Conservation (phyloP, 2,888 invertebrate genomes). For the Spodoptera picta region DNA sequence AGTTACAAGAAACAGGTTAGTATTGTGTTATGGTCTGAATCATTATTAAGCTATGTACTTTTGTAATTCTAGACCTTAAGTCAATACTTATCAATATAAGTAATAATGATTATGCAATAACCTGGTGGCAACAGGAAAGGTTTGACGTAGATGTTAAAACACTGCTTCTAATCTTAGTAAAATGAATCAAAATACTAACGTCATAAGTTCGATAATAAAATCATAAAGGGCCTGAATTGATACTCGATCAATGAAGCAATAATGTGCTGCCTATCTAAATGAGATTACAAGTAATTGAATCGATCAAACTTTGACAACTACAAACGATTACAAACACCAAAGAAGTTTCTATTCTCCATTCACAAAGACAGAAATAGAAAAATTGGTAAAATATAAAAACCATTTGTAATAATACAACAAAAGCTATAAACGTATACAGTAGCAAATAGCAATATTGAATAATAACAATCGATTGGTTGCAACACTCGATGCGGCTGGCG, state of each 20-base stretch:
- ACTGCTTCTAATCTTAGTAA: too few relatives aligned
- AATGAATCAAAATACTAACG: too few relatives aligned
- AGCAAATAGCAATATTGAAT: slow-evolving; percentile 53
- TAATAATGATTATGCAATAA: slow-evolving; percentile 6
- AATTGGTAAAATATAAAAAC: background rate
- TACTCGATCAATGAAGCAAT: too few relatives aligned
- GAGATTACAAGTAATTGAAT: background rate
- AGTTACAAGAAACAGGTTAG: slow-evolving; percentile 37
- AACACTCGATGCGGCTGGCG: slow-evolving; percentile 51
- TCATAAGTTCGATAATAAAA: too few relatives aligned
- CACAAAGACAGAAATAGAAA: too few relatives aligned
- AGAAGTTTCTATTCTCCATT: too few relatives aligned
- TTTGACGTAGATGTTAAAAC: too few relatives aligned
- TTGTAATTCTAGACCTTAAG: slow-evolving; percentile 26
- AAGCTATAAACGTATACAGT: slow-evolving; percentile 43
- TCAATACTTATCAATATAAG: too few relatives aligned
- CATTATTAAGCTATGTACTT: slow-evolving; percentile 29
- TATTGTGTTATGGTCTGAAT: slow-evolving; percentile 17
- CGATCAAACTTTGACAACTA: slow-evolving; percentile 19
- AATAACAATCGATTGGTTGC: slow-evolving; percentile 56
- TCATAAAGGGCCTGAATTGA: too few relatives aligned
- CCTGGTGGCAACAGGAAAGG: slow-evolving; percentile 1
- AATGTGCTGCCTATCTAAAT: background rate
- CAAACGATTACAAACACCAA: slow-evolving; percentile 17
- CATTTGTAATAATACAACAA: slow-evolving; percentile 38